Evolutionary conservation across 2,888 invertebrate species (phyloP).

Genomic region (Caenorhabditis sp.): DNA sequence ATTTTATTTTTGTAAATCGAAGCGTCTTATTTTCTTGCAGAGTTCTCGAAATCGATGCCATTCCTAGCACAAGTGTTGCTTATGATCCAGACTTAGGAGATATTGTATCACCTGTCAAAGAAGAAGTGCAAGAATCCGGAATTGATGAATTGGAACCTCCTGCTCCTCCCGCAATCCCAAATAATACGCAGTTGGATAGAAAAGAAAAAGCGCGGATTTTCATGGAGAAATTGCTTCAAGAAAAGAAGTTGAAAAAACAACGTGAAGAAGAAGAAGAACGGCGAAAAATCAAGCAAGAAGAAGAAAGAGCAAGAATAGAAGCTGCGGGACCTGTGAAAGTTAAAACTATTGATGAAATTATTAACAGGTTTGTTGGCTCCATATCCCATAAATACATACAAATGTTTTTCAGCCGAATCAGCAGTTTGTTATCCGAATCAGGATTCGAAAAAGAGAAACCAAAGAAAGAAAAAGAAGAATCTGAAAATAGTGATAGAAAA

Average conservation of each 20-base stretch:
- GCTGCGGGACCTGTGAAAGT: background rate
- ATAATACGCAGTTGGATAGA: slow-evolving; percentile 45
- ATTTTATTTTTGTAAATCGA: background rate
- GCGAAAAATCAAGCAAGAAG: slow-evolving; percentile 31
- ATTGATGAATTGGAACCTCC: slow-evolving; percentile 22
- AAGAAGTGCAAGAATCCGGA: background rate
- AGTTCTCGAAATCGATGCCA: slow-evolving; percentile 8
- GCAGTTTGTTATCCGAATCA: slow-evolving; percentile 36
- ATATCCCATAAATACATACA: too few species aligned
- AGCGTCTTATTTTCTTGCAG: background rate
- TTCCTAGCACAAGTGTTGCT: slow-evolving; percentile 9
- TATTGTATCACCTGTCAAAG: background rate
- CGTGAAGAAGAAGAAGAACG: slow-evolving; percentile 43
- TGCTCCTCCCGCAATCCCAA: slow-evolving; percentile 30
- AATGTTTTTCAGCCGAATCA: slow-evolving; percentile 19
- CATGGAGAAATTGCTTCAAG: slow-evolving; percentile 62
- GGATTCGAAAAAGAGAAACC: slow-evolving; percentile 24
- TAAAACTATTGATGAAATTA: slow-evolving; percentile 39
- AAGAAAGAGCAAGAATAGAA: slow-evolving; percentile 6
- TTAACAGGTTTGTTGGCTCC: too few species aligned
- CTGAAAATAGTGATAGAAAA: slow-evolving; percentile 4
- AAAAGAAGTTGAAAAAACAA: slow-evolving; percentile 47
- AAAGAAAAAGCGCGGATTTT: slow-evolving; percentile 59
- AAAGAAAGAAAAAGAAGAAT: slow-evolving; percentile 9
- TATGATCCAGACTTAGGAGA: slow-evolving; percentile 31